Evolutionary conservation across 30 jellyfish, hydroid and myxozoan genomes (phyloP), one percentile per base, ranked within the genome.

Genomic region (Hydractinia symbiolongicarpus): DNA sequence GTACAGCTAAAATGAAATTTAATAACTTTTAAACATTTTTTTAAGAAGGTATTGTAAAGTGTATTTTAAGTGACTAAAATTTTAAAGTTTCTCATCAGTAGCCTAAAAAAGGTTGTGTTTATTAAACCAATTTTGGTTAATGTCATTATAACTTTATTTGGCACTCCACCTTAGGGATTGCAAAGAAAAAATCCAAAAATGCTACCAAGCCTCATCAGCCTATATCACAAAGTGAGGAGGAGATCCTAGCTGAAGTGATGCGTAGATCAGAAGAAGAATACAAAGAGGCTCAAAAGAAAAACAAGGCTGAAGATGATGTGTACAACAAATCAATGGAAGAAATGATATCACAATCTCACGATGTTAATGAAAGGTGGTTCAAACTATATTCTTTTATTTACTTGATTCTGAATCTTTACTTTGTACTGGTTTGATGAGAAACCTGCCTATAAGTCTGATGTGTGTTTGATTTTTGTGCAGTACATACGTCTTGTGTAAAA

Each of bases 211-310:
- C 44, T 30, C 44, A 30, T 1, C 44, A 64, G 21, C 21, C 67
- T 50, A 52, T 10, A 7, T n/a, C 82, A 4, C 78, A 15, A 7
- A 55, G 84, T 13, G 96, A 86, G 17, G 98, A 93, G 5, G 85
- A 76, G 58, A 93, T 93, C 56, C 72, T 93, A 79, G 66, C 78
- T n/a, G 94, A 78, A 64, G 96, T 93, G 14, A 53, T 93, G 74
- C 66, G 74, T 57, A 73, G 62, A 72, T 93, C 98, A 66, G 85
- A 83, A 79, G 86, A 61, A 67, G 98, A 93, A 76, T 93, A 82
- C 76, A 94, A 93, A 84, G 88, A 86, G 64, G 21, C 79, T 44
- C 87, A 79, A 62, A 73, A 70, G 30, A 84, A 52, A 17, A 21
- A 17, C 21, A 58, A 81, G 52, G 87, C 55, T 20, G 86, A 72